Evolutionary conservation across 2,113 vertebrate species (phyloP).

Genomic region (Caranx melampygus): DNA sequence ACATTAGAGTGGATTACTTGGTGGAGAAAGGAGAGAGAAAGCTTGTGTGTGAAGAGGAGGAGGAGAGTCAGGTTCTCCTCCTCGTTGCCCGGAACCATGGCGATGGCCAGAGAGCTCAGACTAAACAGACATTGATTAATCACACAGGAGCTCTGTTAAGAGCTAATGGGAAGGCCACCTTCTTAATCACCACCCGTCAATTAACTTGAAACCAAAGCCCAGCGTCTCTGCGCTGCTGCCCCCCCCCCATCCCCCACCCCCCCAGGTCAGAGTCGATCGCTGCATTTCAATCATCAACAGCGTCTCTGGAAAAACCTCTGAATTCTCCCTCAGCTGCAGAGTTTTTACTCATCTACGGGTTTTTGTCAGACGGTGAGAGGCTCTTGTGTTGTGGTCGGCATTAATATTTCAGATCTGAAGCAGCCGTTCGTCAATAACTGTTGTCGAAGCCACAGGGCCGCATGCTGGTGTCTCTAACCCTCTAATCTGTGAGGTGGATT

Average conservation of each 20-base stretch:
- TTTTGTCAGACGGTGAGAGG: constrained; percentile 1
- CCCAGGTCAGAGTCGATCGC: neutral
- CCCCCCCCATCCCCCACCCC: no score
- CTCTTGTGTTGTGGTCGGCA: neutral
- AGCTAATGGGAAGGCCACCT: constrained; percentile 49
- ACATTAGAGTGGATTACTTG: constrained; percentile 7
- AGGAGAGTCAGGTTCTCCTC: constrained; percentile 31
- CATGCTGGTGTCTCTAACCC: neutral
- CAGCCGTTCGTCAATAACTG: neutral
- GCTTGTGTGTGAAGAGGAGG: neutral
- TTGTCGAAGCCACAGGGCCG: neutral
- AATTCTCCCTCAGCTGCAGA: constrained; percentile 10
- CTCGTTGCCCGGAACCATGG: constrained; percentile 59
- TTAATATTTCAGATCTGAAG: neutral
- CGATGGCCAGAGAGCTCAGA: constrained; percentile 7
- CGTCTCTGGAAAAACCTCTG: constrained; percentile 2
- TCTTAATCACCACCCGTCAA: constrained; percentile 46
- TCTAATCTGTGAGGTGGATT: neutral
- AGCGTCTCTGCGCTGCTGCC: neutral
- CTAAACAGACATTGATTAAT: constrained; percentile 73
- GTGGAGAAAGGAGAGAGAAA: constrained; percentile 14
- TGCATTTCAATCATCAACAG: neutral
- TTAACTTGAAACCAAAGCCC: constrained; percentile 29
- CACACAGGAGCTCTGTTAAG: constrained; percentile 53
- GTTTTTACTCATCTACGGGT: neutral